Conservation (phyloP, 2,113 vertebrate genomes). For the Seriola aureovittata region DNA sequence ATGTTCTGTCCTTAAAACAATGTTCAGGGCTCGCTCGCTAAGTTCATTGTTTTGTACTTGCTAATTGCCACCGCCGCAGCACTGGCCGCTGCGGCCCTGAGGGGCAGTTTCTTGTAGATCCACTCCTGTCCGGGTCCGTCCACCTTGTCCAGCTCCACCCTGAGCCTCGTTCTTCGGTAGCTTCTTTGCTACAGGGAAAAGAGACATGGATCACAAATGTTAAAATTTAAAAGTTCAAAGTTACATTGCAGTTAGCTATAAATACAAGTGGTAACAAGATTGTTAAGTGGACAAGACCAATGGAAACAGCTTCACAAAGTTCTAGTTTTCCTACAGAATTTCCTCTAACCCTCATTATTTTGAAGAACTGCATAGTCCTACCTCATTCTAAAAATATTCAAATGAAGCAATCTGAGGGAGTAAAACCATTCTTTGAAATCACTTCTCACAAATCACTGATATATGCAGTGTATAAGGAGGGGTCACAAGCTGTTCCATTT, state of each 20-base stretch:
- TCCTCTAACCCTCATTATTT: too few relatives aligned
- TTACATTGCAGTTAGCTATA: not conserved
- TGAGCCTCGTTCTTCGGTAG: slow-evolving; percentile 95
- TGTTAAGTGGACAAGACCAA: not conserved
- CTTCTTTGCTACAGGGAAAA: slow-evolving; percentile 89
- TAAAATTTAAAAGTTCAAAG: not conserved
- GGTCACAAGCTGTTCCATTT: not conserved
- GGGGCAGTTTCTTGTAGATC: slow-evolving; percentile 92
- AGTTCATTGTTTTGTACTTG: slow-evolving; percentile 82
- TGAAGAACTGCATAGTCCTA: too few relatives aligned
- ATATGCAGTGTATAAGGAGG: too few relatives aligned
- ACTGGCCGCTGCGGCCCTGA: slow-evolving; percentile 88
- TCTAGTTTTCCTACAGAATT: too few relatives aligned
- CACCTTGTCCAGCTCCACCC: slow-evolving; percentile 84
- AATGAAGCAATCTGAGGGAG: not conserved
- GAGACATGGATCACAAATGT: not conserved
- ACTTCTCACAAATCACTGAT: not conserved
- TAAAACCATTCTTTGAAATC: not conserved
- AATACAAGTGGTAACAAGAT: not conserved
- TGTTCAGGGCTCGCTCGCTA: slow-evolving; percentile 70
- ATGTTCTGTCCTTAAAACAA: slow-evolving; percentile 60
- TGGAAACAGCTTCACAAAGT: too few relatives aligned
- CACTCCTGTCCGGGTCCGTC: slow-evolving; percentile 90
- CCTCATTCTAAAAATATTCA: not conserved
- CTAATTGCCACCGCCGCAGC: slow-evolving; percentile 90